A percentile compares a stretch with the other conserved stretches of the same genome.
Evolutionary conservation across 2,797 vertebrate genomes (phyloP).

Genomic region (Gymnodraco acuticeps): DNA sequence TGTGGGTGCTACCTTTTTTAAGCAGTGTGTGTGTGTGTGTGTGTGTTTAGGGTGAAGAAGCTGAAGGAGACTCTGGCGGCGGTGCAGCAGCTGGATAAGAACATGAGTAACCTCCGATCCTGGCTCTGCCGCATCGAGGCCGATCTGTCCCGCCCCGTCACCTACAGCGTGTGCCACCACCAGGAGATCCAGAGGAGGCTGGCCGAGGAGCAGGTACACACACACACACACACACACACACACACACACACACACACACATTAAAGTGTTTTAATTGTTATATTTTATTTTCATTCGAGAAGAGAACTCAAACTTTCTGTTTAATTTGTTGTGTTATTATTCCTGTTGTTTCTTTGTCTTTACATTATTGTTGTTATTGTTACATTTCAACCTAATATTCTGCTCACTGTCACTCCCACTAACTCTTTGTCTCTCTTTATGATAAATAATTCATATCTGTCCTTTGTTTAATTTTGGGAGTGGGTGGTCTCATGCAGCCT

Average conservation of each 20-base stretch:
- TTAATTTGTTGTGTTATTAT: not conserved
- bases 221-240: not conserved
- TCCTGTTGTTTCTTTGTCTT: not conserved
- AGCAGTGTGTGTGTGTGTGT: slow-evolving; percentile 12
- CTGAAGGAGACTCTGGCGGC: slow-evolving; percentile 93
- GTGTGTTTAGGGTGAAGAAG: slow-evolving; percentile 90
- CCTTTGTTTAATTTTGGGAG: slow-evolving; percentile 67
- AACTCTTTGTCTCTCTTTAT: slow-evolving; percentile 35
- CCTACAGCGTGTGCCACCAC: slow-evolving; percentile 91
- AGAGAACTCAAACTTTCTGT: not conserved
- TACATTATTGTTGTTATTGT: not conserved
- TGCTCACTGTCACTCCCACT: slow-evolving; percentile 6
- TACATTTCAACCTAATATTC: not conserved
- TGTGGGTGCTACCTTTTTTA: not conserved
- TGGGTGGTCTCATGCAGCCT: slow-evolving; percentile 34
- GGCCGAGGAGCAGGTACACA: slow-evolving; percentile 93
- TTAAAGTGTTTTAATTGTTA: too few relatives aligned
- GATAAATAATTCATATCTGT: slow-evolving; percentile 65
- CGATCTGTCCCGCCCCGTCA: slow-evolving; percentile 91
- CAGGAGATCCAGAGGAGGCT: slow-evolving; percentile 96
- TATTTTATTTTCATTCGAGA: too few relatives aligned
- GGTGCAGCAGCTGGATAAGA: slow-evolving; percentile 94
- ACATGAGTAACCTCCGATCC: slow-evolving; percentile 94
- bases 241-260: slow-evolving; percentile 18
- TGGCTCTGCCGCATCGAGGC: slow-evolving; percentile 93